These are phyloP conservation scores for Euwallacea fornicatus DNA, from an alignment of 1,140 invertebrate genomes.

Conservation along the genomic window DNA sequence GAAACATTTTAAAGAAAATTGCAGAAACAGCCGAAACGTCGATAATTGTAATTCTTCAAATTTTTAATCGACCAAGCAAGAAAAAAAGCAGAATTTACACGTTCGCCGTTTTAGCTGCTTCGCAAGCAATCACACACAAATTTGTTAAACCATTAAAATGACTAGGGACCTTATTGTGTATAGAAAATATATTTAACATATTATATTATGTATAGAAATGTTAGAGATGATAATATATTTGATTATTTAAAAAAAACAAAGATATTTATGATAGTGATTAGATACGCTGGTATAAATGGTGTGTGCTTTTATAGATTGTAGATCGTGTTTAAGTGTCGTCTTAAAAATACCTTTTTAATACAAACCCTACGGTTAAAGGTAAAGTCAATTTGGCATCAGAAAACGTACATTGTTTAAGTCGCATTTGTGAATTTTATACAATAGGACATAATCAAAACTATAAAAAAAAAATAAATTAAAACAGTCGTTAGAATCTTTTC, in stretches of 20 bases:
- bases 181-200: conserved; percentile 52
- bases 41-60: too few species aligned
- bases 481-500: too few species aligned
- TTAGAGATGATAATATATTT: conserved; percentile 42
- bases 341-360: conserved; percentile 4
- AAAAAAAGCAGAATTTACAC: not conserved
- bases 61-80: not conserved
- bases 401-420: conserved; percentile 2
- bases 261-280: conserved; percentile 49
- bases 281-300: conserved; percentile 52
- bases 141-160: conserved; percentile 12
- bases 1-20: not conserved
- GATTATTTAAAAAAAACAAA: conserved; percentile 42
- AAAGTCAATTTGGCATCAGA: conserved; percentile 8
- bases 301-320: conserved; percentile 52
- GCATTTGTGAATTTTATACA: conserved; percentile 7
- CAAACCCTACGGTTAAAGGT: not conserved
- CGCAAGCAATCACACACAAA: not conserved
- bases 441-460: conserved; percentile 1
- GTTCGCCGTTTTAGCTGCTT: not conserved
- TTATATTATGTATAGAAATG: conserved; percentile 33
- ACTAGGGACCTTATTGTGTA: conserved; percentile 35
- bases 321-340: conserved; percentile 35
- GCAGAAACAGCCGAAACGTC: too few species aligned
- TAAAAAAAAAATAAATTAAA: not conserved